These are phyloP conservation scores for Arrhamphus sclerolepis DNA, from an alignment of 2,797 vertebrate genomes.

Conservation along the genomic window DNA sequence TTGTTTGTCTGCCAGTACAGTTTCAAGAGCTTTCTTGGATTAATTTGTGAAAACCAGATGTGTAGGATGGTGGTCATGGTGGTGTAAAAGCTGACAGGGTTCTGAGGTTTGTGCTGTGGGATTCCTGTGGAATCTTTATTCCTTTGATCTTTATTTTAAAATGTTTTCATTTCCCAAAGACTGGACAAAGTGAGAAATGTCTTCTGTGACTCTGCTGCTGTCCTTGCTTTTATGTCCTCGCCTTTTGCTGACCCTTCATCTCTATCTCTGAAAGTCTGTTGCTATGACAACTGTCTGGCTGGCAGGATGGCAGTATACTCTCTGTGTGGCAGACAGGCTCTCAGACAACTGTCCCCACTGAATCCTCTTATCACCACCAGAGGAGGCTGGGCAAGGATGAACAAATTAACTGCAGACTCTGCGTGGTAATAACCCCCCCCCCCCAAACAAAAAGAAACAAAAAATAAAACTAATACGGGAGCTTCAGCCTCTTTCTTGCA, in stretches of 20 bases:
- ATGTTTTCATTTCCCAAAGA: neutral
- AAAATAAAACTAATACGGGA: neutral
- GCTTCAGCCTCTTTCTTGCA: neutral
- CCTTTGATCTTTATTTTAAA: neutral
- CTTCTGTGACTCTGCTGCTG: conserved; percentile 17
- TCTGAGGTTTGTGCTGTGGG: neutral
- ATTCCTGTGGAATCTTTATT: neutral
- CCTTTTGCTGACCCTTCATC: conserved; percentile 49
- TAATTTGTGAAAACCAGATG: conserved; percentile 13
- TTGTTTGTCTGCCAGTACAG: conserved; percentile 11
- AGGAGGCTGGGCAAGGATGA: conserved; percentile 59
- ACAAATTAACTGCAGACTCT: conserved; percentile 52
- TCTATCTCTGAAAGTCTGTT: conserved; percentile 60
- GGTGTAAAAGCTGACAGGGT: neutral
- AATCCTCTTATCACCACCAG: conserved; percentile 63
- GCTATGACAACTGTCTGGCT: conserved; percentile 67
- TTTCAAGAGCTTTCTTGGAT: conserved; percentile 3
- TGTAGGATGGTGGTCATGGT: neutral
- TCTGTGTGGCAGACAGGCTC: conserved; percentile 38
- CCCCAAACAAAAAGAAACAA: neutral
- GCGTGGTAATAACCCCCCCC: conserved; percentile 3
- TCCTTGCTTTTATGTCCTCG: conserved; percentile 22
- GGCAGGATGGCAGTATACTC: conserved; percentile 41
- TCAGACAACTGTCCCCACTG: conserved; percentile 55
- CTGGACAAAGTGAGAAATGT: conserved; percentile 4